These are phyloP conservation scores for Gymnothorax javanicus DNA, from an alignment of 2,797 vertebrate genomes.

Conservation along the genomic window DNA sequence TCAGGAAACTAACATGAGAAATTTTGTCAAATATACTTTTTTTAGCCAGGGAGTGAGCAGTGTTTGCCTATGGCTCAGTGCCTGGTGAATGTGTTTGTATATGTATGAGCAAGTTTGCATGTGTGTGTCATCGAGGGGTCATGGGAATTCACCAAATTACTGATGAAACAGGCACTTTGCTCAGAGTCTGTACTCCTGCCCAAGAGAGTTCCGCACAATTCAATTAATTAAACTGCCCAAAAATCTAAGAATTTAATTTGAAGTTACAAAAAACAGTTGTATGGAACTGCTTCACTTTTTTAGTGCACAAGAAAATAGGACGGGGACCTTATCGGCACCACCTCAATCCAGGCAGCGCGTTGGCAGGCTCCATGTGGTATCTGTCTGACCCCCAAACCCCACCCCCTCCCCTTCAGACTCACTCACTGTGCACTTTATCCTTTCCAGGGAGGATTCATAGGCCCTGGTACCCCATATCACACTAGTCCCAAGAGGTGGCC, in stretches of 20 bases:
- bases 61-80: too few relatives aligned
- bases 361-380: conserved; percentile 38
- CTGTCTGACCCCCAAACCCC: conserved; percentile 13
- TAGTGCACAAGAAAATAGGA: neutral
- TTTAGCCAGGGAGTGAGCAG: too few relatives aligned
- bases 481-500: conserved; percentile 48
- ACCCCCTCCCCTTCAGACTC: neutral
- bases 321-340: neutral
- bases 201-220: neutral
- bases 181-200: neutral
- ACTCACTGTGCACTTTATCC: conserved; percentile 47
- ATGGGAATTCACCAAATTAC: neutral
- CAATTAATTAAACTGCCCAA: too few relatives aligned
- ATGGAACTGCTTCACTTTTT: conserved; percentile 29
- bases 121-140: neutral
- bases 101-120: neutral
- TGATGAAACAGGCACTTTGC: neutral
- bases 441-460: conserved; percentile 15
- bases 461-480: conserved; percentile 49
- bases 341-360: conserved; percentile 17
- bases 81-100: too few relatives aligned
- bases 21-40: too few relatives aligned
- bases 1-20: too few relatives aligned
- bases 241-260: too few relatives aligned
- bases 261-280: too few relatives aligned